phyloP scores from a whole-genome alignment of 1,140 invertebrate genomes.

The Phortica variegata region DNA sequence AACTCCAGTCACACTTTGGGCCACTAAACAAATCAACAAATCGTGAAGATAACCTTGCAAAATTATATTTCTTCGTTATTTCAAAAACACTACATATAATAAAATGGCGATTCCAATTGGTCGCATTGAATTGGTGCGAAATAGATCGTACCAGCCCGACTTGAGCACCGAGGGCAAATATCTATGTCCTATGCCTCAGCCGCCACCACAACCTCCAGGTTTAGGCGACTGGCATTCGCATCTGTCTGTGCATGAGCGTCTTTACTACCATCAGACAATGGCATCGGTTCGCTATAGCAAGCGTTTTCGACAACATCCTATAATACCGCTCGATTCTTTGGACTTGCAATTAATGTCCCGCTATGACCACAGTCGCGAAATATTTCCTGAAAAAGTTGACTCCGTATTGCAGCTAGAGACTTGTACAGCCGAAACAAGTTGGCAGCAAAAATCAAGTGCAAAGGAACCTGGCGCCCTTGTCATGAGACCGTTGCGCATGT shows the following conservation, averaged over 20 bases:
- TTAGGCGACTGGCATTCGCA: conserved; percentile 49
- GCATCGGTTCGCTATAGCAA: conserved; percentile 60
- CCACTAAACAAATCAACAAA: no score
- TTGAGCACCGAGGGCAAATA: conserved; percentile 62
- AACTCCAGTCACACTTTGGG: no score
- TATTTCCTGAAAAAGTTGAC: conserved; percentile 64
- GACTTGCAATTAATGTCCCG: conserved; percentile 63
- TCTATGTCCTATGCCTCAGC: conserved; percentile 58
- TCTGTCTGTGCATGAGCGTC: conserved; percentile 58
- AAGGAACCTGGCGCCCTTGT: background rate
- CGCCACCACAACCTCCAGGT: conserved; percentile 25
- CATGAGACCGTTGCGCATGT: conserved; percentile 60
- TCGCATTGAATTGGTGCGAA: conserved; percentile 36
- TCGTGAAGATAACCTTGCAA: no score
- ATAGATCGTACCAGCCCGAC: conserved; percentile 61
- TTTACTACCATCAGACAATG: conserved; percentile 66
- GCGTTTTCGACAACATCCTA: conserved; percentile 55
- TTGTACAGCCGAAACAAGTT: conserved; percentile 32
- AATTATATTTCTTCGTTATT: no score
- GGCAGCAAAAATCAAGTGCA: conserved; percentile 12
- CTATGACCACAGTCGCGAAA: conserved; percentile 64
- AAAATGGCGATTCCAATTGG: no score
- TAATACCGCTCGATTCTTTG: conserved; percentile 63
- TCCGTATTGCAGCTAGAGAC: conserved; percentile 64
- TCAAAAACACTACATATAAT: no score